Evolutionary conservation across 1,140 invertebrate species (phyloP).

Genomic region (Nomia melanderi): DNA sequence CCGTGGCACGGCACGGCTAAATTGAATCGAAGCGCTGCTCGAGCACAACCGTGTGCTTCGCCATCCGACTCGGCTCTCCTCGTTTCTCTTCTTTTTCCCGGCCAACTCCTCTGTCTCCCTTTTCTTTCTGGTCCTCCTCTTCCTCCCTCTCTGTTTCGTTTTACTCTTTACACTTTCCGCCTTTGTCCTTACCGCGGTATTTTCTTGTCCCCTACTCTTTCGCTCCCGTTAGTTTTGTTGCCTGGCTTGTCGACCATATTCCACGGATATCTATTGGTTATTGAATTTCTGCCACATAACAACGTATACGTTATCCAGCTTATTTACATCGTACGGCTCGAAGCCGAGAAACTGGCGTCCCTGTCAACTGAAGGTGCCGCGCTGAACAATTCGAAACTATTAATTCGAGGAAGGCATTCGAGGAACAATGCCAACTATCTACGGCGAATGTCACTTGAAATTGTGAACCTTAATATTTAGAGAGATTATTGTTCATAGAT

Average conservation of each 20-base stretch:
- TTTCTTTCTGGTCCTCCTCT: background rate
- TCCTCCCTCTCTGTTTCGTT: background rate
- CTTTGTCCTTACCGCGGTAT: background rate
- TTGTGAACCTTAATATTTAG: too few relatives aligned
- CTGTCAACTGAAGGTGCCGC: conserved; percentile 15
- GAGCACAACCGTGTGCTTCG: conserved; percentile 60
- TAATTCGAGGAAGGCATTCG: conserved; percentile 40
- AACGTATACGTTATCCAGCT: conserved; percentile 50
- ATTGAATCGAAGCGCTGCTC: conserved; percentile 71
- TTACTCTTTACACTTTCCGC: background rate
- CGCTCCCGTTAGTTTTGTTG: conserved; percentile 11
- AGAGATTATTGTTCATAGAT: too few relatives aligned
- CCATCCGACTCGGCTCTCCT: conserved; percentile 45
- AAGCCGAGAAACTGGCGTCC: conserved; percentile 19
- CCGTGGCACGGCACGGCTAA: conserved; percentile 69
- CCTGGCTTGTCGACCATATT: conserved; percentile 62
- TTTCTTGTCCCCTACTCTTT: background rate
- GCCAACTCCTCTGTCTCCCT: background rate
- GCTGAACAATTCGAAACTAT: conserved; percentile 22
- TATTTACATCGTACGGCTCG: conserved; percentile 53
- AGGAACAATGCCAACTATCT: background rate
- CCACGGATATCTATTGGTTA: conserved; percentile 71
- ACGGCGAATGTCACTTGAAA: too few relatives aligned
- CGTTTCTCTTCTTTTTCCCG: conserved; percentile 2
- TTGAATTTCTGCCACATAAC: conserved; percentile 74